phyloP scores from a whole-genome alignment of 2,113 vertebrate species.

The Cottus gobio region DNA sequence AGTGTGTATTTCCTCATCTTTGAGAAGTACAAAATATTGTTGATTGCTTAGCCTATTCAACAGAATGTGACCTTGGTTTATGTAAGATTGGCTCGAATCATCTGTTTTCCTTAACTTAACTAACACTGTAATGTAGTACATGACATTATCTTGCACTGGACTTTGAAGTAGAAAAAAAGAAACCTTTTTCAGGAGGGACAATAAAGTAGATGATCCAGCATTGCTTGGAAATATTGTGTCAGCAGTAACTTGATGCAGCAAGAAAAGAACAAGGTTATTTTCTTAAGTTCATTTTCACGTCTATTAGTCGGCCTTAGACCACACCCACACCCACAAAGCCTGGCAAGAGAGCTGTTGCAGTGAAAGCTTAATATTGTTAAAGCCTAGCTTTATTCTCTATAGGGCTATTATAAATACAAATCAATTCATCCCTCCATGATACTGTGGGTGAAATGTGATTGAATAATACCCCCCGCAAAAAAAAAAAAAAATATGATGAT shows the following conservation, averaged over 20 bases:
- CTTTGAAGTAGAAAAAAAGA: conserved; percentile 13
- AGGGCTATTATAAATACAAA: conserved; percentile 2
- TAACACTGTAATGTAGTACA: neutral
- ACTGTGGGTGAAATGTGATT: conserved; percentile 36
- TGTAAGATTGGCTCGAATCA: conserved; percentile 18
- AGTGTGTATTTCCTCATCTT: neutral
- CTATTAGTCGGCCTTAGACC: conserved; percentile 37
- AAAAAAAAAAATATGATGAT: neutral
- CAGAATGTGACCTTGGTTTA: neutral
- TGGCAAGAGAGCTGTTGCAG: conserved; percentile 20
- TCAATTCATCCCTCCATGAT: conserved; percentile 1
- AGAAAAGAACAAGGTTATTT: conserved; percentile 47
- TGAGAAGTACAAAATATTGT: neutral
- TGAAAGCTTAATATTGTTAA: conserved; percentile 25
- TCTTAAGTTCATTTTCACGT: conserved; percentile 46
- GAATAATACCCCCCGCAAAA: neutral
- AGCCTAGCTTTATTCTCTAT: conserved; percentile 17
- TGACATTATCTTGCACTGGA: conserved; percentile 11
- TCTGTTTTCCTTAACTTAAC: conserved; percentile 14
- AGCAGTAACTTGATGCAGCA: conserved; percentile 59
- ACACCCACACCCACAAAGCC: conserved; percentile 37
- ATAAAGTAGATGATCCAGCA: conserved; percentile 64
- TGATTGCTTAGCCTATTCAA: neutral
- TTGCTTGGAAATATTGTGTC: conserved; percentile 49
- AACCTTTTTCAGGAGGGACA: conserved; percentile 48